Evolutionary conservation across 2,888 invertebrate species (phyloP), one percentile per base, ranked within the genome.

Genomic region (Clunio marinus): DNA sequence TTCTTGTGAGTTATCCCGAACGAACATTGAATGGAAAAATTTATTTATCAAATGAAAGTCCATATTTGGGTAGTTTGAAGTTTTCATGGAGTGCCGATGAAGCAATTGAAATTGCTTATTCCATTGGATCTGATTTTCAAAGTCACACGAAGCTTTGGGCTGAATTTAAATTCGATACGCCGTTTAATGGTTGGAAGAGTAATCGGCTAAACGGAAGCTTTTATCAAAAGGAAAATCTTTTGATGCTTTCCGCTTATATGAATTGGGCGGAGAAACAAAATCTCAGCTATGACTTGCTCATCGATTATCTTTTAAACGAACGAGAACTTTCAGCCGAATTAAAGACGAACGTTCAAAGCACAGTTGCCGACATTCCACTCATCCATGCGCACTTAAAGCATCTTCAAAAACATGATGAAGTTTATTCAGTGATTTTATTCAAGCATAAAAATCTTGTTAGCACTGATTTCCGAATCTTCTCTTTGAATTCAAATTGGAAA

Each of bases 1-100:
- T 87, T 22, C 82, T 84, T 41, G 72, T 91, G 13, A 86, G 87
- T 69, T 92, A 91, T 76, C 92, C 92, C 0, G 90, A 90, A 1
- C 81, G 89, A 28, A 83, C 87, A 46, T 81, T 91, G 28, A 86
- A 85, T 69, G 88, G 86, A 37, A 83, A 86, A 45, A 87, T 88
- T 71, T 82, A 85, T 70, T 81, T 88, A 46, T 75, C 74, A 35
- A 74, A 75, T 0, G 76, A 74, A 2, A 77, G 76, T 0, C 77
- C 79, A 0, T 78, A 77, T 69, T 72, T 73, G 73, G 83, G 77
- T 65, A 77, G 78, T 72, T 80, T 84, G 0, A 81, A 83, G 20
- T 78, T 88, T 73, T 86, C 88, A 1, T 92, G 91, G 91, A 85
- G 84, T 69, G 82, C 83, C 28, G 84, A 83, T 15, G 84, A 86